Percentiles rank a stretch among this genome's conserved stretches.
These are phyloP conservation scores for Gisinianus flammeolus DNA, from an alignment of 2,888 invertebrate species.

Conservation along the genomic window DNA sequence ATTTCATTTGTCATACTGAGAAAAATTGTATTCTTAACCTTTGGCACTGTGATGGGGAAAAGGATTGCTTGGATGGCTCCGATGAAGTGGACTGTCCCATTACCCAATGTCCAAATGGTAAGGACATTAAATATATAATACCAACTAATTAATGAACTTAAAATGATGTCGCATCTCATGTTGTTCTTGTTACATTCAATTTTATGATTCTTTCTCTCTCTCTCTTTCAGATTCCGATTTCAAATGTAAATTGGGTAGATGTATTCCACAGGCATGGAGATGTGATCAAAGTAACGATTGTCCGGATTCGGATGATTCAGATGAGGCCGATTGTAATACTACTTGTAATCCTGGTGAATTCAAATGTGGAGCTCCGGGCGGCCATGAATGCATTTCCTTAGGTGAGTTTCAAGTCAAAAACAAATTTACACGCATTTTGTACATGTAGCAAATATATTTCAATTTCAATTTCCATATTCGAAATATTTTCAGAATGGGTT, in stretches of 20 bases:
- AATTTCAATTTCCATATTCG: too few relatives aligned
- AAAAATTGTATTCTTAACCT: constrained; percentile 34
- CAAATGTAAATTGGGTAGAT: constrained; percentile 61
- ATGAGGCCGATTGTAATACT: constrained; percentile 62
- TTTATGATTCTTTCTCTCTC: not conserved
- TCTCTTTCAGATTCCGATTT: constrained; percentile 58
- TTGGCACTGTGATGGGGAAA: constrained; percentile 43
- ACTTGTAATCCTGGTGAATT: constrained; percentile 47
- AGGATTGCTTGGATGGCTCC: constrained; percentile 32
- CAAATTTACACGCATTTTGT: not conserved
- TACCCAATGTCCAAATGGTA: constrained; percentile 48
- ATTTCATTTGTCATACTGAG: constrained; percentile 42
- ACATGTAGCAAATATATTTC: too few relatives aligned
- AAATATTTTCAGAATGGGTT: constrained; percentile 44
- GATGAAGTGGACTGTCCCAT: constrained; percentile 39
- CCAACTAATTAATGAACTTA: not conserved
- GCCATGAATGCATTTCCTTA: constrained; percentile 42
- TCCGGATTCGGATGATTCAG: constrained; percentile 60
- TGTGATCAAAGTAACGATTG: constrained; percentile 61
- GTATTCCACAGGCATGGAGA: constrained; percentile 62
- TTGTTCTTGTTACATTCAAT: not conserved
- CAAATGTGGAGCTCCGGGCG: constrained; percentile 38
- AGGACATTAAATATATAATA: not conserved
- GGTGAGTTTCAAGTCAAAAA: not conserved
- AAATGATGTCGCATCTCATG: not conserved